These are phyloP conservation scores for Nycticebus coucang DNA, from an alignment of 2,113 vertebrate species.

Conservation along the genomic window DNA sequence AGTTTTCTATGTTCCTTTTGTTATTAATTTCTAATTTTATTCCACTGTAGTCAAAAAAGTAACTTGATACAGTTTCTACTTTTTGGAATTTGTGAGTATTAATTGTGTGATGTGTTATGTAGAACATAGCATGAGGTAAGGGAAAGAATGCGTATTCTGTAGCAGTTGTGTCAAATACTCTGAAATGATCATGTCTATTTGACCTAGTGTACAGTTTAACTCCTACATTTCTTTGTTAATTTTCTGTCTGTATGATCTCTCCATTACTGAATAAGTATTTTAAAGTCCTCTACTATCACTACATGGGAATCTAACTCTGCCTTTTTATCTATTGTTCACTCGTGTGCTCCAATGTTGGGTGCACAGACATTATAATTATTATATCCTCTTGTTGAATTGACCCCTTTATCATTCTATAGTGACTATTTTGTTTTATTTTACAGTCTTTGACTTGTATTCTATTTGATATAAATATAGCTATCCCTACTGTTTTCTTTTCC, in stretches of 20 bases:
- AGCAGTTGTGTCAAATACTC: neutral
- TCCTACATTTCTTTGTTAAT: neutral
- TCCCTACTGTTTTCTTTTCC: neutral
- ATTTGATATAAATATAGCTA: neutral
- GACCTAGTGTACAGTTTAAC: neutral
- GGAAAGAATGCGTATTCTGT: neutral
- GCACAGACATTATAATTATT: neutral
- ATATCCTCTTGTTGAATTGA: neutral
- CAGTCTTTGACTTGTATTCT: neutral
- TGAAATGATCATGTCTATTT: neutral
- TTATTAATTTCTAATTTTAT: neutral
- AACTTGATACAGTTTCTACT: too few species aligned
- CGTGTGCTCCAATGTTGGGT: neutral
- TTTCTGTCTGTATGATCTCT: neutral
- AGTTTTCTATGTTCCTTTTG: neutral
- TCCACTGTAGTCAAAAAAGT: too few species aligned
- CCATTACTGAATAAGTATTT: neutral
- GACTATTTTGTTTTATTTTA: neutral
- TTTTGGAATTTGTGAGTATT: neutral
- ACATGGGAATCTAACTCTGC: neutral
- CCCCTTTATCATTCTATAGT: neutral
- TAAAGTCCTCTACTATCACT: neutral
- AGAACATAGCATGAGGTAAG: neutral
- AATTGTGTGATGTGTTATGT: neutral
- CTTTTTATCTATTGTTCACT: neutral